A percentile compares a stretch with the other conserved stretches of the same genome.
Conservation (phyloP, 2,888 invertebrate species). For the Synanthedon formicaeformis region DNA sequence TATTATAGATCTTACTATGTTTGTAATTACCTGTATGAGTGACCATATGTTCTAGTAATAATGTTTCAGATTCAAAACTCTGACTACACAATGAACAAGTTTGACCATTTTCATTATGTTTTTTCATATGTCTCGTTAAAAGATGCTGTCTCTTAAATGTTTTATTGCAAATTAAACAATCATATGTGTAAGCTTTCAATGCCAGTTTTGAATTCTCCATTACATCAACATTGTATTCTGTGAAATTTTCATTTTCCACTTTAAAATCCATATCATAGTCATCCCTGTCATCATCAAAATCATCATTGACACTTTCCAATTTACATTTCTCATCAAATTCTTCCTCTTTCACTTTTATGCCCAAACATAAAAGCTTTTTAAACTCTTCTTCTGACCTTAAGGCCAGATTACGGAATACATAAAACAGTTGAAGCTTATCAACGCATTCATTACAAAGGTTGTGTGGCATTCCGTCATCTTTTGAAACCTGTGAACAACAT, state of each 20-base stretch:
- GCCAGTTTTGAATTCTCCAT: background rate
- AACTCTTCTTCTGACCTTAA: constrained; percentile 35
- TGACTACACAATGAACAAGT: constrained; percentile 19
- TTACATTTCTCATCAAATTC: constrained; percentile 23
- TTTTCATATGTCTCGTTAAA: constrained; percentile 39
- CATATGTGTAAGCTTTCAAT: constrained; percentile 7
- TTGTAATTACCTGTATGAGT: constrained; percentile 5
- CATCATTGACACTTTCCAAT: constrained; percentile 4
- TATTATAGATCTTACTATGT: too few relatives aligned
- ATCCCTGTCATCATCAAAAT: constrained; percentile 7
- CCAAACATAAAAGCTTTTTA: constrained; percentile 19
- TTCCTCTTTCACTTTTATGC: constrained; percentile 22
- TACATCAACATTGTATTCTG: constrained; percentile 19
- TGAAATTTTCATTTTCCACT: constrained; percentile 41
- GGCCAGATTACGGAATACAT: constrained; percentile 45
- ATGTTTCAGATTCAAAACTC: constrained; percentile 14
- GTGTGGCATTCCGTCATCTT: constrained; percentile 72
- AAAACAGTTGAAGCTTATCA: constrained; percentile 53
- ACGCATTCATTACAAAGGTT: constrained; percentile 70
- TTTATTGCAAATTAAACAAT: constrained; percentile 38
- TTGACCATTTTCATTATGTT: constrained; percentile 19
- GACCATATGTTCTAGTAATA: constrained; percentile 18
- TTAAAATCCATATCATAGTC: constrained; percentile 4
- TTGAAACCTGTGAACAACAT: constrained; percentile 27
- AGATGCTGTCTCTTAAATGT: constrained; percentile 27